A percentile compares a stretch with the other conserved stretches of the same genome.
phyloP scores from a whole-genome alignment of 2,113 vertebrate species.

The Speoplatyrhinus poulsoni region DNA sequence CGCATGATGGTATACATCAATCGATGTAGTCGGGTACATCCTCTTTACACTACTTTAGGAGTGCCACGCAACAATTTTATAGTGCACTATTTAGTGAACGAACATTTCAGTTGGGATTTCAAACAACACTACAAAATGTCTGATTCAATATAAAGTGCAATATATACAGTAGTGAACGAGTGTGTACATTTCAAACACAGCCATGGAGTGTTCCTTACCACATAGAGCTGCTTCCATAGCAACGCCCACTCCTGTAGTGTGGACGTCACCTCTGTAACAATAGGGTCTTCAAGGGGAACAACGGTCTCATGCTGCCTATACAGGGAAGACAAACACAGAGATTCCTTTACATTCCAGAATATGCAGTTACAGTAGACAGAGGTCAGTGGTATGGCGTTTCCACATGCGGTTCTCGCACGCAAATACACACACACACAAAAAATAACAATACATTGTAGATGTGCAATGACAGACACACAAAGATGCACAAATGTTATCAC shows the following conservation, averaged over 20 bases:
- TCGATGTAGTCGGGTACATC: too few species aligned
- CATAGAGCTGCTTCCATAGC: constrained; percentile 96
- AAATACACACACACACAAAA: not conserved
- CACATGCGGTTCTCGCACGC: not conserved
- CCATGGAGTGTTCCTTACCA: constrained; percentile 78
- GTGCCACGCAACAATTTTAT: too few species aligned
- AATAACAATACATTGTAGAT: not conserved
- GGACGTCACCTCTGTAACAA: constrained; percentile 90
- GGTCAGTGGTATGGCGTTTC: too few species aligned
- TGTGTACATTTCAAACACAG: too few species aligned
- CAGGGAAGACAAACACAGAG: constrained; percentile 18
- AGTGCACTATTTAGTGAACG: too few species aligned
- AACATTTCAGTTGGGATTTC: too few species aligned
- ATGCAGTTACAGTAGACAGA: not conserved
- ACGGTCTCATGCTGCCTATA: constrained; percentile 91
- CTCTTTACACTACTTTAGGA: too few species aligned
- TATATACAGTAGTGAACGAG: too few species aligned
- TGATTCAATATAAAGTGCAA: too few species aligned
- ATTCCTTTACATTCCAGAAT: not conserved
- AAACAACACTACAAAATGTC: too few species aligned
- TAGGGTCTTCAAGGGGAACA: constrained; percentile 89
- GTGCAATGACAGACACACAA: not conserved
- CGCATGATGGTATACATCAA: too few species aligned
- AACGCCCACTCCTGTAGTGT: constrained; percentile 95
- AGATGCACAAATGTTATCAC: not conserved